Evolutionary conservation across 2,888 invertebrate genomes (phyloP).

Genomic region (Sabatieria punctata): DNA sequence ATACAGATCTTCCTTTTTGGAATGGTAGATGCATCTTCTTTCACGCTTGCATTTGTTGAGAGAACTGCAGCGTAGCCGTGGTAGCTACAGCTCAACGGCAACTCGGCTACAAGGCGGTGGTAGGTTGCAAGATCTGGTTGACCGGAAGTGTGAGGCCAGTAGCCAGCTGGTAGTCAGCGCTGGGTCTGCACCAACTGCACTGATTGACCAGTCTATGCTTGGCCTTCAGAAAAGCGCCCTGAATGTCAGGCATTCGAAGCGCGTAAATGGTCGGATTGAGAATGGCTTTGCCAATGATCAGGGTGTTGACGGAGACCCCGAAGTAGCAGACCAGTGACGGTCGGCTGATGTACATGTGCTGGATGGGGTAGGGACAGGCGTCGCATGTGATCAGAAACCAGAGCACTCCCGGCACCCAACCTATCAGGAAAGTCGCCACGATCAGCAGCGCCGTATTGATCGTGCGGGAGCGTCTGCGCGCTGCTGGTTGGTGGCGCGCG

Average conservation of each 20-base stretch:
- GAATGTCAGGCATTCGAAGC: slow-evolving; percentile 46
- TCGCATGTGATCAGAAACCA: slow-evolving; percentile 42
- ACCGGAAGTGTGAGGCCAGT: no score
- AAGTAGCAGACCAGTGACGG: neutral
- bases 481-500: no score
- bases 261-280: slow-evolving; percentile 48
- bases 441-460: slow-evolving; percentile 46
- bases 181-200: no score
- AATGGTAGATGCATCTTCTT: no score
- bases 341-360: neutral
- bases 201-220: no score
- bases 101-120: no score
- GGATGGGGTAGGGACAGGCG: slow-evolving; percentile 34
- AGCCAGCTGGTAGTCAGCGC: no score
- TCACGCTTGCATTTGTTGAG: no score
- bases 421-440: slow-evolving; percentile 42
- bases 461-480: neutral
- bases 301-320: slow-evolving; percentile 36
- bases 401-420: slow-evolving; percentile 45
- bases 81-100: no score
- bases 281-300: slow-evolving; percentile 45
- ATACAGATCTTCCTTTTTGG: no score
- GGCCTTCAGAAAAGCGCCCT: slow-evolving; percentile 19
- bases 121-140: no score
- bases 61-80: no score